A percentile compares a stretch with the other conserved stretches of the same genome.
These are phyloP conservation scores for Drosophila paranaensis DNA, from an alignment of 2,888 invertebrate genomes.

Conservation along the genomic window DNA sequence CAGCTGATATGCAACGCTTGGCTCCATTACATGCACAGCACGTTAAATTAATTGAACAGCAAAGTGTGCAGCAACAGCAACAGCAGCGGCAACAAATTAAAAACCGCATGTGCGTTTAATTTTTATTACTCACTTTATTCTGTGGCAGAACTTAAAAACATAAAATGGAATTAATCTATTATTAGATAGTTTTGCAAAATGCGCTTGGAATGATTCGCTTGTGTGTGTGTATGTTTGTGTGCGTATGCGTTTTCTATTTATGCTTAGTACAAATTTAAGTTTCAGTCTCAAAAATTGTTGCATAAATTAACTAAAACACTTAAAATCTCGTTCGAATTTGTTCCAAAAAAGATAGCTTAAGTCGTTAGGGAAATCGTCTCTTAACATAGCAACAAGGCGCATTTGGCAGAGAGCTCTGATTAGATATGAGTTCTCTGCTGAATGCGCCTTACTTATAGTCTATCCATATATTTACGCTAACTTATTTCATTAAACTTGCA, in stretches of 20 bases:
- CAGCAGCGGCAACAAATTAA: slow-evolving; percentile 1
- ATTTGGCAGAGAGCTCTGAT: neutral
- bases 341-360: slow-evolving; percentile 30
- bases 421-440: neutral
- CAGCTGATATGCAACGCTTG: slow-evolving; percentile 65
- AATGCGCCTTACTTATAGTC: slow-evolving; percentile 1
- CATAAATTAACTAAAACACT: slow-evolving; percentile 76
- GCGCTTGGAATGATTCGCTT: slow-evolving; percentile 42
- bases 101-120: slow-evolving; percentile 60
- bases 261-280: slow-evolving; percentile 77
- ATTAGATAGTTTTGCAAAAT: slow-evolving; percentile 53
- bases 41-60: slow-evolving; percentile 79
- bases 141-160: slow-evolving; percentile 56
- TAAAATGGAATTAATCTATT: slow-evolving; percentile 59
- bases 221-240: slow-evolving; percentile 19
- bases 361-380: slow-evolving; percentile 63
- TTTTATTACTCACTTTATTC: slow-evolving; percentile 74
- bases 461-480: slow-evolving; percentile 1
- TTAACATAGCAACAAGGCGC: slow-evolving; percentile 15
- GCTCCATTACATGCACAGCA: slow-evolving; percentile 68
- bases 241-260: slow-evolving; percentile 45
- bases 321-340: slow-evolving; percentile 31
- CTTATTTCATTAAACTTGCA: slow-evolving; percentile 5
- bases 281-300: slow-evolving; percentile 79
- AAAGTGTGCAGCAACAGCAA: slow-evolving; percentile 52